These are phyloP conservation scores for Chascanopsetta lugubris DNA, from an alignment of 2,113 vertebrate genomes.

Conservation along the genomic window DNA sequence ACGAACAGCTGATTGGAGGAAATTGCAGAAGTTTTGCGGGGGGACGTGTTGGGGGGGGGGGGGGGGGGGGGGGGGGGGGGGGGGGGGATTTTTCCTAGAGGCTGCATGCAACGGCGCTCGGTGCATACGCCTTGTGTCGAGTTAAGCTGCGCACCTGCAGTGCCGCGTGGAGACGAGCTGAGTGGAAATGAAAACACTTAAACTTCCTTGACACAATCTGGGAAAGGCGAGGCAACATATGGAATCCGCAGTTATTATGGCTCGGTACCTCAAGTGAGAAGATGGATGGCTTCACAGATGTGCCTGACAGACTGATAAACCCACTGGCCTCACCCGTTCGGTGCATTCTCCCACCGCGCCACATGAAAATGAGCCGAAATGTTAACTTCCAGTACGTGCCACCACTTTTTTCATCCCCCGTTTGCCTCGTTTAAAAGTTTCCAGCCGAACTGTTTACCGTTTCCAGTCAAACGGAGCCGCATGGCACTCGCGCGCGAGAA, in stretches of 20 bases:
- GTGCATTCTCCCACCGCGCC: slow-evolving; percentile 48
- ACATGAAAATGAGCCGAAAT: slow-evolving; percentile 46
- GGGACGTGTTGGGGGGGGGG: too few relatives aligned
- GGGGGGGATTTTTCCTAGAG: slow-evolving; percentile 24
- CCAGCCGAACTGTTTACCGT: neutral
- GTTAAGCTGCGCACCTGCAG: slow-evolving; percentile 40
- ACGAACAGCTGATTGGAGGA: slow-evolving; percentile 41
- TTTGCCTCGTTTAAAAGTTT: slow-evolving; percentile 13
- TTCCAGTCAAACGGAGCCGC: slow-evolving; percentile 35
- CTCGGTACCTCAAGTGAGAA: slow-evolving; percentile 59
- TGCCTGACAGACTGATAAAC: slow-evolving; percentile 65
- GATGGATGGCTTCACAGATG: slow-evolving; percentile 71
- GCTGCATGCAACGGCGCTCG: neutral
- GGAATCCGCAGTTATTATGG: slow-evolving; percentile 65
- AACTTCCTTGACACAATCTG: slow-evolving; percentile 70
- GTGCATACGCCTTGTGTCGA: slow-evolving; percentile 16
- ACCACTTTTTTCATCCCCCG: slow-evolving; percentile 9
- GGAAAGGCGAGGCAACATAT: slow-evolving; percentile 59
- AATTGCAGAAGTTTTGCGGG: slow-evolving; percentile 39
- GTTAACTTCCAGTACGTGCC: slow-evolving; percentile 26
- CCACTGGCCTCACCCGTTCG: slow-evolving; percentile 52
- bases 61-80: too few relatives aligned
- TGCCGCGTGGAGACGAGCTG: slow-evolving; percentile 42
- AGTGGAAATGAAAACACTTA: slow-evolving; percentile 69
- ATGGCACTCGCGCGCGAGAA: slow-evolving; percentile 42